Evolutionary conservation across 2,888 invertebrate species (phyloP), one percentile per base, ranked within the genome.

Genomic region (Notodromas monacha): DNA sequence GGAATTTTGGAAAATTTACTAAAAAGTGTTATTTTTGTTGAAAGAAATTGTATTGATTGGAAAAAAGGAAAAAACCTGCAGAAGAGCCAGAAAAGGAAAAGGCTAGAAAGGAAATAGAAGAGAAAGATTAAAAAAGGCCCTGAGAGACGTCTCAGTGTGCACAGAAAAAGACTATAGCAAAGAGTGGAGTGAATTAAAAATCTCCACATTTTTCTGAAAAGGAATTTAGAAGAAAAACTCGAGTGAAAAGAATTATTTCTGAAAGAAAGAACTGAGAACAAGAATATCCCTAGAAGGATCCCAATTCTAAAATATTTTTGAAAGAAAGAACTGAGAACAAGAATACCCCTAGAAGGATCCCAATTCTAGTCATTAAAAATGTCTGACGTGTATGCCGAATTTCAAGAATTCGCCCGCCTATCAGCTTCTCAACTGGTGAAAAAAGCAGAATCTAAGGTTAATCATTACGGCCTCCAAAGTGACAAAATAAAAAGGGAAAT

Each of bases 1-100:
- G 21, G 21, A 21, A 21, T 21, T 21, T 21, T n/a, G 21, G 21
- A 21, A 21, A 21, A n/a, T n/a, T n/a, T n/a, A n/a, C n/a, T n/a
- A n/a, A n/a, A n/a, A n/a, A n/a, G n/a, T n/a, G n/a, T n/a, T n/a
- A n/a, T n/a, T n/a, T n/a, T n/a, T n/a, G n/a, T n/a, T n/a, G n/a
- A n/a, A n/a, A n/a, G n/a, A n/a, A n/a, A n/a, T n/a, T n/a, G n/a
- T n/a, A n/a, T n/a, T n/a, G n/a, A n/a, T n/a, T n/a, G n/a, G n/a
- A n/a, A n/a, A n/a, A n/a, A n/a, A n/a, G n/a, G n/a, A n/a, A n/a
- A n/a, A n/a, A n/a, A n/a, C n/a, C n/a, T n/a, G n/a, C n/a, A n/a
- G n/a, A n/a, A n/a, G n/a, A n/a, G n/a, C n/a, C n/a, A n/a, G n/a
- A n/a, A n/a, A n/a, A n/a, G n/a, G n/a, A n/a, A n/a, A n/a, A n/a